Base-by-base conservation (phyloP, 1,140 invertebrate genomes). In the Meloidogyne chitwoodi region DNA sequence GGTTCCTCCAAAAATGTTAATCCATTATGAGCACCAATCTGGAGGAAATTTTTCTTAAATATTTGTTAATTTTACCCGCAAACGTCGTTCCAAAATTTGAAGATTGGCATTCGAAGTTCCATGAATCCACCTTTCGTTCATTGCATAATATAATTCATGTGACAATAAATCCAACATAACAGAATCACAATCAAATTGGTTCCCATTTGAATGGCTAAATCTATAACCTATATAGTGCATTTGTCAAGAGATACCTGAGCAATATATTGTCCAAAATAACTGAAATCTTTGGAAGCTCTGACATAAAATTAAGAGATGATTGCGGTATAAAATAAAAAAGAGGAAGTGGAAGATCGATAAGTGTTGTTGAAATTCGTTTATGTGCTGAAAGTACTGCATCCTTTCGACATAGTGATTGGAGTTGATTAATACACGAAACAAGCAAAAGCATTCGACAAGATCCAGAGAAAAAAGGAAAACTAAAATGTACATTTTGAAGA, bases 11-110 rank as follows among this genome's bases (percentile, higher is more conserved):
- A 68, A 62, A 72, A 82, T 31, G 27, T 69, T 11, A 82, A 66
- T 19, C 81, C 76, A 56, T 82, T 82, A 61, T 82, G 81, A 14
- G 83, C 48, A 24, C 81, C 79, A 65, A 82, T 77, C 77, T 78
- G 19, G 24, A 68, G 63, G 31, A 19, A 64, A 26, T 2, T 16
- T 0, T 5, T n/a, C 22, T 63, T 38, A 29, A 27, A 27, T 14
- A 64, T 26, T 29, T 6, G 27, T 6, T 14, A 34, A 19, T 19
- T 4, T 8, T 73, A 64, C 70, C 27, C 24, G 61, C 38, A 73
- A 22, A 14, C 70, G 70, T 12, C 56, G 61, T 34, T 73, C 70
- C 24, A 73, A 22, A 41, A 73, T 61, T n/a, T 48, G 27, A 24
- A 70, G 5, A 16, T n/a, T 63, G 19, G 64, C 8, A 48, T 11